Evolutionary conservation across 2,113 vertebrate species (phyloP).

Genomic region (Xiphias gladius): DNA sequence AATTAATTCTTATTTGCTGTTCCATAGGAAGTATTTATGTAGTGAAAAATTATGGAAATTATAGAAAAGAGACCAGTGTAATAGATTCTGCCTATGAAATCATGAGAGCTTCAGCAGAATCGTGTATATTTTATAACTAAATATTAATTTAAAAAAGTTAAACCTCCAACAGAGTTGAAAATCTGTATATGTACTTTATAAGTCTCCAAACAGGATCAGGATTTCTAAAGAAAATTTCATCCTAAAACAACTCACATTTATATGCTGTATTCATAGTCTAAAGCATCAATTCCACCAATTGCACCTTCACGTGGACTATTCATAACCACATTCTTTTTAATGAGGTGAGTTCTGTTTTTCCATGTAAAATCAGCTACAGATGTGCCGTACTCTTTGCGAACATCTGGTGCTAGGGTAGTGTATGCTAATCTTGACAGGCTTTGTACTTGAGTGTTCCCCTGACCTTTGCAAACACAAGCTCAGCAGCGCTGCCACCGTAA

Average conservation of each 20-base stretch:
- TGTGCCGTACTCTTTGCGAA: neutral
- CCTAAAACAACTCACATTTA: neutral
- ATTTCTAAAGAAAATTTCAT: too few relatives aligned
- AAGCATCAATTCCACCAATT: neutral
- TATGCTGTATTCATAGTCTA: neutral
- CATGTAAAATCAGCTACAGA: neutral
- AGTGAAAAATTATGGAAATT: neutral
- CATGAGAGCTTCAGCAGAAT: neutral
- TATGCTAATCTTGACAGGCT: neutral
- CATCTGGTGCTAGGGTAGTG: neutral
- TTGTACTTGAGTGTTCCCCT: neutral
- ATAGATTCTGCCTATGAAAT: neutral
- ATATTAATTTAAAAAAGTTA: too few relatives aligned
- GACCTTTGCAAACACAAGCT: conserved; percentile 52
- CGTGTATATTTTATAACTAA: too few relatives aligned
- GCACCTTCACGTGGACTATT: neutral
- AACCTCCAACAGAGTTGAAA: too few relatives aligned
- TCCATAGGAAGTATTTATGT: neutral
- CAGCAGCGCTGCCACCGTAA: conserved; percentile 35
- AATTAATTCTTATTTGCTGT: too few relatives aligned
- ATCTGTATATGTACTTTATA: too few relatives aligned
- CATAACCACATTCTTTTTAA: neutral
- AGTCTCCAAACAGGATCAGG: too few relatives aligned
- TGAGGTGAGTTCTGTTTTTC: neutral
- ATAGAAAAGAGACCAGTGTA: neutral